Evolutionary conservation across 2,888 invertebrate genomes (phyloP).

Genomic region (Parascotia fuliginaria): DNA sequence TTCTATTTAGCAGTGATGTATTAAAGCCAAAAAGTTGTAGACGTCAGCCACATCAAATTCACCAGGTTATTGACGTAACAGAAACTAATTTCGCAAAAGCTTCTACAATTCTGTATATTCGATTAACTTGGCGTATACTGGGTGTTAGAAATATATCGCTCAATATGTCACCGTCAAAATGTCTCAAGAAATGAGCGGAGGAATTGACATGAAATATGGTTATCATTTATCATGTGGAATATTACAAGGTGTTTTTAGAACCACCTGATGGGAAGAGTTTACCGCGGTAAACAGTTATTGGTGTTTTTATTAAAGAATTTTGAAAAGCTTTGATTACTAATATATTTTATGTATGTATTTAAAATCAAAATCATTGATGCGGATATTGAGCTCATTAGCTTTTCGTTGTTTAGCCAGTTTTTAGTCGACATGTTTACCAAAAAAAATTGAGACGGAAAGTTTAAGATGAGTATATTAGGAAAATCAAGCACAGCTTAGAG

Average conservation of each 20-base stretch:
- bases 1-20: too few species aligned
- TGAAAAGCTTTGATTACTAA: too few species aligned
- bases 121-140: conserved; percentile 60
- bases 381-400: too few species aligned
- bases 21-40: too few species aligned
- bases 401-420: too few species aligned
- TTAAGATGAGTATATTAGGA: too few species aligned
- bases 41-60: too few species aligned
- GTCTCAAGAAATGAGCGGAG: conserved; percentile 54
- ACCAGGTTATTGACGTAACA: background rate
- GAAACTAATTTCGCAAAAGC: background rate
- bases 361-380: too few species aligned
- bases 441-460: too few species aligned
- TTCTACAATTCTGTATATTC: conserved; percentile 49
- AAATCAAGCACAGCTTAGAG: too few species aligned
- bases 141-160: conserved; percentile 55
- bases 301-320: background rate
- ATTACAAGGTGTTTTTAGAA: conserved; percentile 38
- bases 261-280: conserved; percentile 22
- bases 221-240: conserved; percentile 54
- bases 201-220: conserved; percentile 63
- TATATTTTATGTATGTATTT: background rate
- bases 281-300: conserved; percentile 3
- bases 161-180: conserved; percentile 64
- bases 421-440: too few species aligned